A percentile compares a stretch with the other conserved stretches of the same genome.
phyloP scores from a whole-genome alignment of 2,888 invertebrate genomes.

The Schrankia costaestrigalis region DNA sequence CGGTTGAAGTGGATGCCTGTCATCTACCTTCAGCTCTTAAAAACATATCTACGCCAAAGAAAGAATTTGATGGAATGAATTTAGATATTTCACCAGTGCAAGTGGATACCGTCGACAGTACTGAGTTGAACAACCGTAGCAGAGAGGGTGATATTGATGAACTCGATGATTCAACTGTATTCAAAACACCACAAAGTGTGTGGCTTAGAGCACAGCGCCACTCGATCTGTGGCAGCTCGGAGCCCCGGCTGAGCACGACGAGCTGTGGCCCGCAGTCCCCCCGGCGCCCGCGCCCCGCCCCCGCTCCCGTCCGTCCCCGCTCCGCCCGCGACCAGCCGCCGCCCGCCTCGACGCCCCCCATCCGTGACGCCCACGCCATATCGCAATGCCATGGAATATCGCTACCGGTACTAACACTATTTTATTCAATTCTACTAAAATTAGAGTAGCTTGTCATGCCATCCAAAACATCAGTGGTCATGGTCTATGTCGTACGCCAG shows the following conservation, averaged over 20 bases:
- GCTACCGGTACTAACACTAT: constrained; percentile 82
- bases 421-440: constrained; percentile 76
- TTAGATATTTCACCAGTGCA: constrained; percentile 71
- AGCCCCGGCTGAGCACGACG: constrained; percentile 34
- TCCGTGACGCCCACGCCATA: constrained; percentile 73
- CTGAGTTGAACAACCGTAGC: constrained; percentile 52
- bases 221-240: constrained; percentile 57
- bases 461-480: constrained; percentile 42
- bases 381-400: constrained; percentile 78
- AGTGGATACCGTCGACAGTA: constrained; percentile 72
- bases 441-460: constrained; percentile 58
- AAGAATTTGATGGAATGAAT: constrained; percentile 60
- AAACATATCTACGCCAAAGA: constrained; percentile 65
- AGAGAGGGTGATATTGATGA: constrained; percentile 54
- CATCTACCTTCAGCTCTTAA: constrained; percentile 55
- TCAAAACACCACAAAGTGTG: constrained; percentile 69
- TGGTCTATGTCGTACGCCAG: constrained; percentile 29
- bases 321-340: constrained; percentile 60
- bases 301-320: constrained; percentile 38
- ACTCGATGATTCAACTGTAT: constrained; percentile 63
- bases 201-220: constrained; percentile 64
- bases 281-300: constrained; percentile 25
- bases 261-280: constrained; percentile 16
- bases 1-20: constrained; percentile 64
- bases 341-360: constrained; percentile 65